Conservation (phyloP, 2,113 vertebrate genomes). For the Phyllopteryx taeniolatus region DNA sequence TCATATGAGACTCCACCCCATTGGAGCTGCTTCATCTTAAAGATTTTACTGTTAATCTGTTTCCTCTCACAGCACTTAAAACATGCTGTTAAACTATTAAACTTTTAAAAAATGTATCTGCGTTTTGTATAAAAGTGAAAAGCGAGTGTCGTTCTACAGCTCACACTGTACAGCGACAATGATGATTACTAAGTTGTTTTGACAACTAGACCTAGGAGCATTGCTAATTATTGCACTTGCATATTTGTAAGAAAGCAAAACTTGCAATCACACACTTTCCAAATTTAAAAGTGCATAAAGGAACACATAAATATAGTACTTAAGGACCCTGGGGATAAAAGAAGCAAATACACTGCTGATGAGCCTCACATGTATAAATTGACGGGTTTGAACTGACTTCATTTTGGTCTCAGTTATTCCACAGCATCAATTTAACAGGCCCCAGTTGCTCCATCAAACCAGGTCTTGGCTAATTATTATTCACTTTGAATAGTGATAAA, state of each 20-base stretch:
- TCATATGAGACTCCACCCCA: slow-evolving; percentile 1
- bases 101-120: slow-evolving; percentile 29
- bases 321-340: slow-evolving; percentile 4
- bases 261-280: slow-evolving; percentile 11
- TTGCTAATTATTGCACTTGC: slow-evolving; percentile 29
- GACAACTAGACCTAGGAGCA: slow-evolving; percentile 18
- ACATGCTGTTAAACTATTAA: slow-evolving; percentile 24
- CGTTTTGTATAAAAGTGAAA: neutral
- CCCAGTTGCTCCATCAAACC: slow-evolving; percentile 60
- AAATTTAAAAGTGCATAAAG: neutral
- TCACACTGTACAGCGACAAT: neutral
- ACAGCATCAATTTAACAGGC: slow-evolving; percentile 58
- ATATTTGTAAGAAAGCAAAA: slow-evolving; percentile 21
- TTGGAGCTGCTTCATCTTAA: slow-evolving; percentile 12
- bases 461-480: slow-evolving; percentile 63
- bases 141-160: slow-evolving; percentile 1
- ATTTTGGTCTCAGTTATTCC: slow-evolving; percentile 50
- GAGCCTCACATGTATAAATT: slow-evolving; percentile 60
- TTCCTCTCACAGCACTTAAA: slow-evolving; percentile 12
- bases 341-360: slow-evolving; percentile 26
- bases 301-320: neutral
- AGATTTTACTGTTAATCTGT: slow-evolving; percentile 12
- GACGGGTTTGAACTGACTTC: slow-evolving; percentile 50
- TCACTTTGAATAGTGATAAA: slow-evolving; percentile 56
- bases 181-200: neutral